phyloP scores from a whole-genome alignment of 92 coral and sea anemone genomes.

The Heliopora coerulea region DNA sequence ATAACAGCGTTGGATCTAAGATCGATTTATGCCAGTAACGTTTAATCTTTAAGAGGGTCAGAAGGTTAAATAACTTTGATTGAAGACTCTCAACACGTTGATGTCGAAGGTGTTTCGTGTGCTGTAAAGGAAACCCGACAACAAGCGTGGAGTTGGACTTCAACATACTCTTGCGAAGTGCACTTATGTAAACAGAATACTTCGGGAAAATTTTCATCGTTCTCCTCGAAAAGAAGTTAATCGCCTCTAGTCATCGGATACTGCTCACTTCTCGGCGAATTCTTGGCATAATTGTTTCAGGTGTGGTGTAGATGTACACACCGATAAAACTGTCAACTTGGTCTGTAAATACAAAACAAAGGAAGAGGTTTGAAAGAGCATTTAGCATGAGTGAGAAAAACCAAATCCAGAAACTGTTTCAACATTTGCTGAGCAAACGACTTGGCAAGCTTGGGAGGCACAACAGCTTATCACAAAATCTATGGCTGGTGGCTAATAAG shows the following conservation, averaged over 20 bases:
- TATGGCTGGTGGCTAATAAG: too few species aligned
- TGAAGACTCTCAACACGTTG: constrained; percentile 27
- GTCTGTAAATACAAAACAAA: constrained; percentile 3
- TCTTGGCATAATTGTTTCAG: constrained; percentile 13
- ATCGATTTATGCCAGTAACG: not conserved
- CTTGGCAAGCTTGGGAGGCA: too few species aligned
- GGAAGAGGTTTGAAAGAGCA: not conserved
- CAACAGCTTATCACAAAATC: too few species aligned
- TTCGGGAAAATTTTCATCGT: not conserved
- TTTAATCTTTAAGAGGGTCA: constrained; percentile 9
- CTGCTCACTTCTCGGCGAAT: not conserved
- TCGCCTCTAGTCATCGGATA: not conserved
- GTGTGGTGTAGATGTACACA: constrained; percentile 5
- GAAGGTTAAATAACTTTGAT: constrained; percentile 41
- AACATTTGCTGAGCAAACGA: too few species aligned
- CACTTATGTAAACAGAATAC: not conserved
- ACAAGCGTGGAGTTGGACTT: not conserved
- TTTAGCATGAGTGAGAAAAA: not conserved
- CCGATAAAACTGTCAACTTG: constrained; percentile 32
- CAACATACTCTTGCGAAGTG: not conserved
- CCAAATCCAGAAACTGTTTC: too few species aligned
- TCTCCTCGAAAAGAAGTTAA: not conserved
- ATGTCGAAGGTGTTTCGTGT: not conserved
- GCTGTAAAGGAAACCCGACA: not conserved
- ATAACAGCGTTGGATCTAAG: not conserved